phyloP scores from a whole-genome alignment of 2,797 vertebrate genomes.

The Diglossa cyanea region DNA sequence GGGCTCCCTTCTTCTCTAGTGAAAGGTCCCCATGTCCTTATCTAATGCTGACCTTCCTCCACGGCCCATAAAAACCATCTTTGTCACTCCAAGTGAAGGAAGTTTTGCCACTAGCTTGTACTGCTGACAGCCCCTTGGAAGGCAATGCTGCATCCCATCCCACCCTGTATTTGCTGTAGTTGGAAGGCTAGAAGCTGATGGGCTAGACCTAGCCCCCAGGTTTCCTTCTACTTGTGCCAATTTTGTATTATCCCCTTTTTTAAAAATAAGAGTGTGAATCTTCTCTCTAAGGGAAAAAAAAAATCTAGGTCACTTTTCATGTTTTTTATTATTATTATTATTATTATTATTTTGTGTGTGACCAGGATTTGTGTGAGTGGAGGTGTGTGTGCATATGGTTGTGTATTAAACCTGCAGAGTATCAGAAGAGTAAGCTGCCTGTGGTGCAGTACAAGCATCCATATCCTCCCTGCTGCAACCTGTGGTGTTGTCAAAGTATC shows the following conservation, averaged over 20 bases:
- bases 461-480: conserved; percentile 43
- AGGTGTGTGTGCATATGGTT: conserved; percentile 31
- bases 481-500: conserved; percentile 57
- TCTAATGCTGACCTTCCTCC: conserved; percentile 9
- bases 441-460: conserved; percentile 22
- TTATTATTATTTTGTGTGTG: conserved; percentile 39
- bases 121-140: conserved; percentile 14
- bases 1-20: conserved; percentile 17
- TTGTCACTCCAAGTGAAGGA: conserved; percentile 3
- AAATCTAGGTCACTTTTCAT: not conserved
- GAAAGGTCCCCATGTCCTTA: not conserved
- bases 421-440: conserved; percentile 34
- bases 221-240: conserved; percentile 68
- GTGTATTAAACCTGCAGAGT: conserved; percentile 32
- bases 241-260: conserved; percentile 63
- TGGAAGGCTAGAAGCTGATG: conserved; percentile 35
- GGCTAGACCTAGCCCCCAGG: not conserved
- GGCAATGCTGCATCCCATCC: conserved; percentile 23
- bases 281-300: not conserved
- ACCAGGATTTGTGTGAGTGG: conserved; percentile 47
- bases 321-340: conserved; percentile 4
- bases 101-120: not conserved
- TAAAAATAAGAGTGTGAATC: conserved; percentile 20
- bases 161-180: conserved; percentile 12
- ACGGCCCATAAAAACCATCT: not conserved